phyloP scores from a whole-genome alignment of 2,888 invertebrate species.

The Tanypteryx hageni region DNA sequence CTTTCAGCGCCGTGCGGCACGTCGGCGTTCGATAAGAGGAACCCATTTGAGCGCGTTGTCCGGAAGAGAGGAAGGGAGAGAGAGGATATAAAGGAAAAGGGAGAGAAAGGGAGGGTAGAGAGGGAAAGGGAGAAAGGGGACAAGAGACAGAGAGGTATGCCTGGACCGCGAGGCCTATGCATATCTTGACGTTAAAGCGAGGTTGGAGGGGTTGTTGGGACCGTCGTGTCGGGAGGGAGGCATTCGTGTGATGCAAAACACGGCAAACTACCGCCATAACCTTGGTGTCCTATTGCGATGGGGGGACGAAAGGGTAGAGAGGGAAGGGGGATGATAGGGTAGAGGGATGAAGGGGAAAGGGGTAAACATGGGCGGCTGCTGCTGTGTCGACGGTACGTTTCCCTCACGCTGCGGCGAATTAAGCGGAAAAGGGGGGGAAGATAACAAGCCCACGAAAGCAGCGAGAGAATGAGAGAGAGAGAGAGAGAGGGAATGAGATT shows the following conservation, averaged over 20 bases:
- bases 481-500: background rate
- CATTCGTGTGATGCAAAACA: background rate
- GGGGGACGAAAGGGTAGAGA: background rate
- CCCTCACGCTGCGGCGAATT: too few relatives aligned
- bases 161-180: background rate
- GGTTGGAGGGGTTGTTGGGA: background rate
- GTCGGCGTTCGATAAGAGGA: background rate
- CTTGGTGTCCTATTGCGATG: background rate
- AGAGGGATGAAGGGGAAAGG: too few relatives aligned
- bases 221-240: background rate
- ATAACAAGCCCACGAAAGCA: background rate
- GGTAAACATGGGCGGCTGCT: too few relatives aligned
- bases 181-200: constrained; percentile 6
- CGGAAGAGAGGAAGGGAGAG: background rate
- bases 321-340: too few relatives aligned
- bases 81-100: background rate
- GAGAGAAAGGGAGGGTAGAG: background rate
- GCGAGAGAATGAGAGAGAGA: background rate
- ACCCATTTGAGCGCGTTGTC: too few relatives aligned
- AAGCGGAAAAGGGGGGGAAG: too few relatives aligned
- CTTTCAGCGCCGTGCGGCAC: background rate
- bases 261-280: background rate
- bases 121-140: background rate
- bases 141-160: background rate
- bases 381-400: too few relatives aligned